These are phyloP conservation scores for Phragmatobia fuliginosa DNA, from an alignment of 2,888 invertebrate species.

Conservation along the genomic window DNA sequence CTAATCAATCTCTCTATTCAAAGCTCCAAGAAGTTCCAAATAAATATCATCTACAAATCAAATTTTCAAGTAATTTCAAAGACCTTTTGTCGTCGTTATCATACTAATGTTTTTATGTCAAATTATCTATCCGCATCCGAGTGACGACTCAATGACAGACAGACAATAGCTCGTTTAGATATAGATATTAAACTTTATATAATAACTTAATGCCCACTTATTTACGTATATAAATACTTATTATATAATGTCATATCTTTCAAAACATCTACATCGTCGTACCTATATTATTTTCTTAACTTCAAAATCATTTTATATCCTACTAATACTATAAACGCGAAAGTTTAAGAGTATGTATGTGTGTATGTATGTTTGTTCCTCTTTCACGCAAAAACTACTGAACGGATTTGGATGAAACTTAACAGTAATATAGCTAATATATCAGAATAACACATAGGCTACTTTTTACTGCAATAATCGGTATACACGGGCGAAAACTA, in stretches of 20 bases:
- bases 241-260: not conserved
- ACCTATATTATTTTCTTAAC: not conserved
- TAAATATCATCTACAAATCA: not conserved
- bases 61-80: not conserved
- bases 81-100: not conserved
- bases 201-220: not conserved
- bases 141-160: slow-evolving; percentile 33
- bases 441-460: too few species aligned
- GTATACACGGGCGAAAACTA: too few species aligned
- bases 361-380: too few species aligned
- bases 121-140: slow-evolving; percentile 1
- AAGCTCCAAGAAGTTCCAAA: not conserved
- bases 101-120: not conserved
- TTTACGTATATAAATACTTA: not conserved
- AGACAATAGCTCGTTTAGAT: slow-evolving; percentile 10
- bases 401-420: too few species aligned
- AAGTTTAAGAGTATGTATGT: too few species aligned
- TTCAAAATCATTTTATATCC: too few species aligned
- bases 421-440: too few species aligned
- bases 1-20: too few species aligned
- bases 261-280: not conserved
- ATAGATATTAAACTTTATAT: slow-evolving; percentile 3
- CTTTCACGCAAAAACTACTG: too few species aligned
- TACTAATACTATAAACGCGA: too few species aligned
- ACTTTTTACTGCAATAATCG: too few species aligned